These are phyloP conservation scores for Dysidea cf. avara DNA, from an alignment of 37 sponge, comb jelly and placozoan genomes.

Conservation along the genomic window DNA sequence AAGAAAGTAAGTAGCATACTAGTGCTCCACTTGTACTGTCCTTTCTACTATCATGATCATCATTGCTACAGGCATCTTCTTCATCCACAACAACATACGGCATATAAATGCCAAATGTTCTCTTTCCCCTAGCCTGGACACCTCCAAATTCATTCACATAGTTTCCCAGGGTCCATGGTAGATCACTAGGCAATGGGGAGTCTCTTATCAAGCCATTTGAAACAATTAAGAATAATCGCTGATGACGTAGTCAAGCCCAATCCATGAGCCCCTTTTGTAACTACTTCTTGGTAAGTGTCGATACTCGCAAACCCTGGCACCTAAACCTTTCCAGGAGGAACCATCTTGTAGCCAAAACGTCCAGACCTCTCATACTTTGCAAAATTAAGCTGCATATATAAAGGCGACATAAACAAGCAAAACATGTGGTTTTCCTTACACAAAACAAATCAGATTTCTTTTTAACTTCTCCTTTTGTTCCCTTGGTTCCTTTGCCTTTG, in stretches of 20 bases:
- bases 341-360: conserved; percentile 1
- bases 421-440: too few relatives aligned
- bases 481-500: too few relatives aligned
- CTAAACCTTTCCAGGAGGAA: conserved; percentile 10
- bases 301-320: not conserved
- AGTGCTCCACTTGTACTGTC: too few relatives aligned
- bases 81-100: too few relatives aligned
- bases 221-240: conserved; percentile 1
- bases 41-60: too few relatives aligned
- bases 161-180: conserved; percentile 7
- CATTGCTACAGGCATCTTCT: too few relatives aligned
- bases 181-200: not conserved
- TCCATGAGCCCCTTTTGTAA: not conserved
- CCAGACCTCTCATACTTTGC: conserved; percentile 11
- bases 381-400: conserved; percentile 13
- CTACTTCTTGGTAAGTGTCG: not conserved
- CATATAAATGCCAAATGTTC: too few relatives aligned
- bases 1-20: too few relatives aligned
- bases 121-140: not conserved
- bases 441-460: too few relatives aligned
- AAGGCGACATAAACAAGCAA: too few relatives aligned
- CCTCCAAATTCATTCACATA: conserved; percentile 4
- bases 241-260: not conserved
- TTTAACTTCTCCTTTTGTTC: not conserved
- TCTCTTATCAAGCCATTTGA: conserved; percentile 6